These are phyloP conservation scores for Ennomos fuscantarius DNA, from an alignment of 2,888 invertebrate species.

Conservation along the genomic window DNA sequence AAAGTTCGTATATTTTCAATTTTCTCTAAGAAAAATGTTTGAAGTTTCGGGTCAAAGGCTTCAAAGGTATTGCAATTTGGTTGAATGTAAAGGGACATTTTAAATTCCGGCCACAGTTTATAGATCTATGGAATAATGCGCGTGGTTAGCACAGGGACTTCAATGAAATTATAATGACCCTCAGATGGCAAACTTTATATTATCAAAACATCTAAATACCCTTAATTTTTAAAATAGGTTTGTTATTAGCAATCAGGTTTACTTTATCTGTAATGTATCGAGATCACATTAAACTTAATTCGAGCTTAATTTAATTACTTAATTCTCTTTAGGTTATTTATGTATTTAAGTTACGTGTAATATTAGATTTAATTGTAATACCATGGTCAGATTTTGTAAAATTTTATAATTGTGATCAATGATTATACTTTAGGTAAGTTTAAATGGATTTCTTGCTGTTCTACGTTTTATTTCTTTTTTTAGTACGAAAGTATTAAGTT, in stretches of 20 bases:
- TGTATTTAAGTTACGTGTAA: conserved; percentile 24
- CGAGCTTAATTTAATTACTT: conserved; percentile 30
- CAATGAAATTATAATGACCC: too few species aligned
- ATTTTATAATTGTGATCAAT: conserved; percentile 31
- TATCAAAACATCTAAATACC: too few species aligned
- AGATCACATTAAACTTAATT: conserved; percentile 31
- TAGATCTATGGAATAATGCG: background rate
- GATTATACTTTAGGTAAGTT: conserved; percentile 28
- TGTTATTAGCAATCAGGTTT: conserved; percentile 11
- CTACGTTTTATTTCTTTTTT: conserved; percentile 4
- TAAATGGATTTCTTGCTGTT: conserved; percentile 16
- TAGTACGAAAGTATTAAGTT: conserved; percentile 8
- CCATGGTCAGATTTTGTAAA: conserved; percentile 23
- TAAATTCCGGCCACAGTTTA: background rate
- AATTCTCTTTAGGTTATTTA: conserved; percentile 23
- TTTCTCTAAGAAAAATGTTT: conserved; percentile 16
- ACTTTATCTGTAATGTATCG: conserved; percentile 13
- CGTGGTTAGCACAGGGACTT: too few species aligned
- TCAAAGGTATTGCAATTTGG: background rate
- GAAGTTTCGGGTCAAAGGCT: conserved; percentile 11
- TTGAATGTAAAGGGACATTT: too few species aligned
- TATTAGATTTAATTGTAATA: conserved; percentile 18
- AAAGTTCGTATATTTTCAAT: conserved; percentile 12
- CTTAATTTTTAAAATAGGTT: too few species aligned
- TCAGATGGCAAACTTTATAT: too few species aligned